These are phyloP conservation scores for Paedocypris micromegethes DNA, from an alignment of 2,797 vertebrate species.

Conservation along the genomic window DNA sequence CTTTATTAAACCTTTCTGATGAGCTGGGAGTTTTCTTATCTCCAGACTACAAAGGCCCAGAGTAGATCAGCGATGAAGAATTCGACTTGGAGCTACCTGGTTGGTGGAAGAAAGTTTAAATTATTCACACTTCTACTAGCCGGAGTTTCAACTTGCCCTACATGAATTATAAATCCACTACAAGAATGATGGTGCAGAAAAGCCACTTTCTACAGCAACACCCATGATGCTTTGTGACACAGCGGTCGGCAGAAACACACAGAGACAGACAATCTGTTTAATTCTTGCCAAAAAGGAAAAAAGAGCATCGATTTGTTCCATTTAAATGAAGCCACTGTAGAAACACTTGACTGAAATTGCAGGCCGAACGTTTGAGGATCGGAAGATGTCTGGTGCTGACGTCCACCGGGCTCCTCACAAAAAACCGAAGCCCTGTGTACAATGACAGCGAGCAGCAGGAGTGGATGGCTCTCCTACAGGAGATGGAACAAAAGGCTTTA, in stretches of 20 bases:
- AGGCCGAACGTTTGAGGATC: not conserved
- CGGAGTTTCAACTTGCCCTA: slow-evolving; percentile 52
- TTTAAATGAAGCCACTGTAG: slow-evolving; percentile 24
- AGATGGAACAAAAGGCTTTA: slow-evolving; percentile 31
- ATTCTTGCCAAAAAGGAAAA: slow-evolving; percentile 18
- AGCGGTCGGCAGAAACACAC: slow-evolving; percentile 20
- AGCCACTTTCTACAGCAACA: slow-evolving; percentile 1
- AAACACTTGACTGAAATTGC: slow-evolving; percentile 31
- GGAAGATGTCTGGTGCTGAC: slow-evolving; percentile 3
- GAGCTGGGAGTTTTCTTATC: slow-evolving; percentile 52
- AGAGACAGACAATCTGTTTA: slow-evolving; percentile 24
- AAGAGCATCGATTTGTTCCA: slow-evolving; percentile 10
- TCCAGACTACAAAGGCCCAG: slow-evolving; percentile 38
- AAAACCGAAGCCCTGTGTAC: slow-evolving; percentile 16
- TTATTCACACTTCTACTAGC: slow-evolving; percentile 64
- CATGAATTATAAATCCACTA: slow-evolving; percentile 26
- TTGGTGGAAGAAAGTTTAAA: slow-evolving; percentile 58
- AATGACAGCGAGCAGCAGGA: slow-evolving; percentile 28
- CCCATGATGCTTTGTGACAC: slow-evolving; percentile 11
- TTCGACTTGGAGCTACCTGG: slow-evolving; percentile 61
- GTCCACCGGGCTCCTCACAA: slow-evolving; percentile 3
- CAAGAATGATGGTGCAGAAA: slow-evolving; percentile 11
- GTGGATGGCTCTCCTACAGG: slow-evolving; percentile 3
- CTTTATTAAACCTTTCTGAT: slow-evolving; percentile 57
- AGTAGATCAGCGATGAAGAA: slow-evolving; percentile 44